Evolutionary conservation across 2,113 vertebrate species (phyloP).

Genomic region (Saccopteryx bilineata): DNA sequence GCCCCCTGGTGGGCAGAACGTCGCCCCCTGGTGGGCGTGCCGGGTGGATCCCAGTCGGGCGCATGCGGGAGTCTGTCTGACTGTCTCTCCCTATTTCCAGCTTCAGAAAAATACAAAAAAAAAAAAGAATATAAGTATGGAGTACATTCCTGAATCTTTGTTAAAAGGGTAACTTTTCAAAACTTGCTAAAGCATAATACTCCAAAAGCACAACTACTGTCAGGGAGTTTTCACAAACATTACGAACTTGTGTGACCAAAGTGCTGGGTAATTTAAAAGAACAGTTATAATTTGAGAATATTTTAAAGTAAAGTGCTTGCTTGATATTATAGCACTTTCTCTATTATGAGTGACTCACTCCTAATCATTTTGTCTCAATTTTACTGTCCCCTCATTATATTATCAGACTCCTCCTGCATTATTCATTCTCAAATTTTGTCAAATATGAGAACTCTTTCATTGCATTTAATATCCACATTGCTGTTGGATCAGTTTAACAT

Average conservation of each 20-base stretch:
- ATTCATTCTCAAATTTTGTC: not conserved
- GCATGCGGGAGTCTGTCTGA: too few species aligned
- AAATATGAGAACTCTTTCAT: not conserved
- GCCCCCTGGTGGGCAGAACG: too few species aligned
- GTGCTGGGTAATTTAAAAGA: not conserved
- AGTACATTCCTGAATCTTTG: not conserved
- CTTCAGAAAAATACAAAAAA: too few species aligned
- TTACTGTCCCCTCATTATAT: not conserved
- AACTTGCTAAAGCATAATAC: not conserved
- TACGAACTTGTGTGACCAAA: not conserved
- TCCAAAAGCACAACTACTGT: not conserved
- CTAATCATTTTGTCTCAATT: not conserved
- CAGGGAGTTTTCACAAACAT: not conserved
- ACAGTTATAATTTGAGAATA: not conserved
- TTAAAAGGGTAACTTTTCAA: not conserved
- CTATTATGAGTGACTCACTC: not conserved
- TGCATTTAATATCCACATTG: not conserved
- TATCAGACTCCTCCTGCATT: not conserved
- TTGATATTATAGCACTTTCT: not conserved
- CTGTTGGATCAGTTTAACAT: not conserved
- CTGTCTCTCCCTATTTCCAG: too few species aligned
- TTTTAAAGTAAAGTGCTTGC: not conserved
- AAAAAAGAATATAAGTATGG: too few species aligned
- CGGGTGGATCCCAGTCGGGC: too few species aligned
- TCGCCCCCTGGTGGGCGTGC: too few species aligned